Evolutionary conservation across 2,888 invertebrate species (phyloP).

Genomic region (Falcaria lacertinaria): DNA sequence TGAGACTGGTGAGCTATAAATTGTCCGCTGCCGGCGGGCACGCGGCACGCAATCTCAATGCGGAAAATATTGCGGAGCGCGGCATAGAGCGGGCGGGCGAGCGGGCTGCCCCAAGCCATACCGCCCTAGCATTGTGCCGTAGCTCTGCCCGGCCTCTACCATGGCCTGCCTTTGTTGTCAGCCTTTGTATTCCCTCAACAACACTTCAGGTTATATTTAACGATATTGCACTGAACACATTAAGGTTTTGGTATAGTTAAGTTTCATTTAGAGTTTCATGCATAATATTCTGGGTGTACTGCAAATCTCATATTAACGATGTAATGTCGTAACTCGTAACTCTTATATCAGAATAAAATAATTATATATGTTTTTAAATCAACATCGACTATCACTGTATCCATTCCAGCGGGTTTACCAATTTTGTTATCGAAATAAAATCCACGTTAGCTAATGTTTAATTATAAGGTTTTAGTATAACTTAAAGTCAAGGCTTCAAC

Average conservation of each 20-base stretch:
- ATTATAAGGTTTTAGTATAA: not conserved
- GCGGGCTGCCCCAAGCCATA: conserved; percentile 40
- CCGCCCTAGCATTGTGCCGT: conserved; percentile 47
- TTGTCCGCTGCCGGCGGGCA: conserved; percentile 73
- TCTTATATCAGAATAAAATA: no score
- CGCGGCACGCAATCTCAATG: conserved; percentile 76
- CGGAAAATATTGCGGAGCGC: conserved; percentile 60
- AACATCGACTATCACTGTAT: no score
- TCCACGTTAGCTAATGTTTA: not conserved
- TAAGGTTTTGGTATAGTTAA: no score
- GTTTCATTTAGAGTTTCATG: no score
- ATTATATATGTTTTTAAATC: no score
- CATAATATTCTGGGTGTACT: no score
- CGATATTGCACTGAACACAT: no score
- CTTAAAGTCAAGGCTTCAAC: conserved; percentile 2
- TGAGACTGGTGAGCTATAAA: conserved; percentile 68
- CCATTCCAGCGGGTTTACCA: not conserved
- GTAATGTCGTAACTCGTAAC: no score
- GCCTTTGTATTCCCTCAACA: not conserved
- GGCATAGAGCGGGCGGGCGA: conserved; percentile 32
- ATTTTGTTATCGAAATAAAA: not conserved
- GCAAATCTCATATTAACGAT: no score
- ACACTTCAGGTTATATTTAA: not conserved
- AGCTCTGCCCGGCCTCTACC: conserved; percentile 21
- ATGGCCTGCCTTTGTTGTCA: conserved; percentile 5